Evolutionary conservation across 2,113 vertebrate genomes (phyloP).

Genomic region (mouse (Mus musculus)): GRCm39 chr14:117541001-117541500

Average conservation of each 20-base stretch:
- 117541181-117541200: conserved; percentile 44
- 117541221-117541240: conserved; percentile 61
- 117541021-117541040: neutral
- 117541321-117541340: conserved; percentile 81
- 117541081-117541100: neutral
- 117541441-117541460: conserved; percentile 80
- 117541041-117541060: neutral
- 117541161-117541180: conserved; percentile 45
- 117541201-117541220: conserved; percentile 52
- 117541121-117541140: neutral
- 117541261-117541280: conserved; percentile 61
- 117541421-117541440: conserved; percentile 84
- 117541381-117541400: conserved; percentile 78
- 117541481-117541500: conserved; percentile 87
- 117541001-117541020: neutral
- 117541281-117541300: conserved; percentile 70
- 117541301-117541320: conserved; percentile 75
- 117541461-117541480: conserved; percentile 87
- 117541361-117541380: conserved; percentile 80
- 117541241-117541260: conserved; percentile 60
- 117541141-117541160: neutral
- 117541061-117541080: neutral
- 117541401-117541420: conserved; percentile 83
- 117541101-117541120: neutral
- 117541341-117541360: conserved; percentile 72